A percentile compares a stretch with the other conserved stretches of the same genome.
Conservation (phyloP, 2,113 vertebrate genomes). For the Pseudolaguvia tuberculata region DNA sequence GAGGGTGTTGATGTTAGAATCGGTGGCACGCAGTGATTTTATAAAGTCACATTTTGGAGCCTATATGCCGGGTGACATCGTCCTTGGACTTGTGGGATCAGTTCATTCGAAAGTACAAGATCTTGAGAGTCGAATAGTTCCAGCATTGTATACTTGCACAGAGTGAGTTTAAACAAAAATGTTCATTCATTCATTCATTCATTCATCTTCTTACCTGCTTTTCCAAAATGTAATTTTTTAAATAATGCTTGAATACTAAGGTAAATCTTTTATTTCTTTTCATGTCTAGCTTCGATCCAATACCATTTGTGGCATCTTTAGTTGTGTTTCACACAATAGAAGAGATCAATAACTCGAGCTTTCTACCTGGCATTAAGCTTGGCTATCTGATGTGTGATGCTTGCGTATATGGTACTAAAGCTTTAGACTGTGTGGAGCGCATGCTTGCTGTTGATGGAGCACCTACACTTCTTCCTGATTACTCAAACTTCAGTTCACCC, state of each 20-base stretch:
- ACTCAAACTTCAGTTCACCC: constrained; percentile 45
- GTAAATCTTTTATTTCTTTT: not conserved
- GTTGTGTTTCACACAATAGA: constrained; percentile 60
- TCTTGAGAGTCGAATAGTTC: constrained; percentile 27
- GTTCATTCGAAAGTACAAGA: constrained; percentile 42
- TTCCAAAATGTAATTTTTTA: too few relatives aligned
- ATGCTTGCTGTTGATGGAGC: constrained; percentile 52
- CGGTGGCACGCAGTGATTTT: not conserved
- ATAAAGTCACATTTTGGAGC: constrained; percentile 20
- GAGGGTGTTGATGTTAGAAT: not conserved
- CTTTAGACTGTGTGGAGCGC: constrained; percentile 48
- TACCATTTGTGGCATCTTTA: constrained; percentile 50
- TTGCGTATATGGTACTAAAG: constrained; percentile 56
- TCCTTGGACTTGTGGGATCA: constrained; percentile 48
- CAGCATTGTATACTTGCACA: constrained; percentile 36
- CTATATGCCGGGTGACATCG: constrained; percentile 45
- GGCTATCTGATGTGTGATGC: constrained; percentile 66
- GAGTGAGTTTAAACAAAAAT: constrained; percentile 46
- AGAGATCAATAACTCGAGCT: constrained; percentile 56
- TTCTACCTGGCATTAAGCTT: constrained; percentile 61
- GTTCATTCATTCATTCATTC: too few relatives aligned
- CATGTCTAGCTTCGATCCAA: constrained; percentile 52
- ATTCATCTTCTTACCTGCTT: too few relatives aligned
- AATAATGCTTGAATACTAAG: too few relatives aligned
- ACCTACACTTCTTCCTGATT: constrained; percentile 40